Percentiles rank a stretch among this genome's conserved stretches.
phyloP scores from a whole-genome alignment of 2,888 invertebrate genomes.

The Cantharis rustica region DNA sequence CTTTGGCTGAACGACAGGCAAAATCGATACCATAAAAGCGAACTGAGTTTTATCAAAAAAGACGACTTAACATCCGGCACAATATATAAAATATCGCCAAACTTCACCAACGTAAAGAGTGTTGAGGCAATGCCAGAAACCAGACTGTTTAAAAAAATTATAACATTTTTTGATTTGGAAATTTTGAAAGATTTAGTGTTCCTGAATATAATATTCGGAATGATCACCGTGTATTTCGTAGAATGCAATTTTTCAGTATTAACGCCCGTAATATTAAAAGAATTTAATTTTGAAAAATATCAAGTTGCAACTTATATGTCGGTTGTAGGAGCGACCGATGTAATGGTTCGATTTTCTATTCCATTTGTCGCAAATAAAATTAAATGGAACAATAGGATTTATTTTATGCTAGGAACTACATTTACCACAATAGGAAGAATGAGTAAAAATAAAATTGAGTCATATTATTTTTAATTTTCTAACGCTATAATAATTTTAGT shows the following conservation, averaged over 20 bases:
- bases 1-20: not conserved
- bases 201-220: slow-evolving; percentile 71
- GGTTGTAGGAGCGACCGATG: slow-evolving; percentile 68
- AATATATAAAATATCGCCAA: not conserved
- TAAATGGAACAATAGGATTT: slow-evolving; percentile 72
- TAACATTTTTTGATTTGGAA: slow-evolving; percentile 72
- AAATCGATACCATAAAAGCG: not conserved
- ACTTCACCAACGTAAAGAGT: not conserved
- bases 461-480: not conserved
- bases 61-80: not conserved
- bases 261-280: slow-evolving; percentile 74
- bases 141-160: slow-evolving; percentile 55
- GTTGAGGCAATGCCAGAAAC: not conserved
- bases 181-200: slow-evolving; percentile 71
- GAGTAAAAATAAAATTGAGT: slow-evolving; percentile 53
- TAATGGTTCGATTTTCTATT: slow-evolving; percentile 67
- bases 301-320: slow-evolving; percentile 74
- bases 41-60: not conserved
- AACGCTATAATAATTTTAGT: slow-evolving; percentile 51
- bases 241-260: slow-evolving; percentile 75
- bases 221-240: slow-evolving; percentile 72
- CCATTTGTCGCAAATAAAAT: slow-evolving; percentile 73
- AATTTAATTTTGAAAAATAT: slow-evolving; percentile 64
- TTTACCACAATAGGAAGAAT: slow-evolving; percentile 70
- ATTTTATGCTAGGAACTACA: slow-evolving; percentile 71